Evolutionary conservation across 2,113 vertebrate species (phyloP).

Genomic region (Phoenicopterus ruber): DNA sequence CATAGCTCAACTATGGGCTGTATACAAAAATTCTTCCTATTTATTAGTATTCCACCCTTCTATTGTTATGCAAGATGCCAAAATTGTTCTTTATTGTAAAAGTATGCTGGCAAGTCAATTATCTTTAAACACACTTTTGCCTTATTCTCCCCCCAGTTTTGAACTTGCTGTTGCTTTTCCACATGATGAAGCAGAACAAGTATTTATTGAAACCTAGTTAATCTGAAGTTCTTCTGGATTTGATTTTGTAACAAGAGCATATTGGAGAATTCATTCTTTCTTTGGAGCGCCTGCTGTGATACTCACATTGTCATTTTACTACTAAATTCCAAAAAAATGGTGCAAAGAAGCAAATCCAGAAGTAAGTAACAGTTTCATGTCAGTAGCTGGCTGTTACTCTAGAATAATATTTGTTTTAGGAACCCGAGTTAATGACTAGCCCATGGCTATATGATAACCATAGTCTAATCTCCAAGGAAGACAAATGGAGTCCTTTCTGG

Average conservation of each 20-base stretch:
- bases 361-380: background rate
- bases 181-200: background rate
- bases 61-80: background rate
- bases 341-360: background rate
- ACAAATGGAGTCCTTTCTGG: no score
- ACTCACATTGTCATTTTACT: background rate
- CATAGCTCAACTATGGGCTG: background rate
- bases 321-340: background rate
- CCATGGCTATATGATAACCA: background rate
- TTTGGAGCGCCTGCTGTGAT: background rate
- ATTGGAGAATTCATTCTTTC: background rate
- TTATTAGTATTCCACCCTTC: background rate
- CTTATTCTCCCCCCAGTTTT: background rate
- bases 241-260: background rate
- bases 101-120: background rate
- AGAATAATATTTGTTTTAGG: slow-evolving; percentile 27
- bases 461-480: no score
- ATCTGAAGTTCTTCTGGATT: background rate
- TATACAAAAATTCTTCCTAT: background rate
- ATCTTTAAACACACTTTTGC: background rate
- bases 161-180: background rate
- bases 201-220: background rate
- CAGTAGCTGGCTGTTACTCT: background rate
- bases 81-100: background rate
- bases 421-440: background rate